These are phyloP conservation scores for Sylvicola cinctus DNA, from an alignment of 2,888 invertebrate genomes.

Conservation along the genomic window DNA sequence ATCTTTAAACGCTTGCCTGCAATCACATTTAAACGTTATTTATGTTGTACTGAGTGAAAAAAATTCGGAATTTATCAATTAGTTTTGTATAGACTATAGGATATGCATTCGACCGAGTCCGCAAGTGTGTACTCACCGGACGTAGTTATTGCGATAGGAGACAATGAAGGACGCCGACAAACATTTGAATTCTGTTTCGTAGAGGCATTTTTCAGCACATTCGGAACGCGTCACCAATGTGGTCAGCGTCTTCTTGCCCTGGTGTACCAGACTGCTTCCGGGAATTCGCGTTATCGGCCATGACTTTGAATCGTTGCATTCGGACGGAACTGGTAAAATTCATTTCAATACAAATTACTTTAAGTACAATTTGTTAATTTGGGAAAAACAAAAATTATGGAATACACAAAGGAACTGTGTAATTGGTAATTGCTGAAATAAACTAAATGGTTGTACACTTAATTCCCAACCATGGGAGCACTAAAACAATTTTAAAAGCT, in stretches of 20 bases:
- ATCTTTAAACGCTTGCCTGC: constrained; percentile 10
- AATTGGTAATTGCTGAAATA: no score
- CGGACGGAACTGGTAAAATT: constrained; percentile 25
- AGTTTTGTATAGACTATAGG: not conserved
- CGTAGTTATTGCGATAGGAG: constrained; percentile 24
- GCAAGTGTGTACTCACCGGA: constrained; percentile 14
- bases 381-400: not conserved
- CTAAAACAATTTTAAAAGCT: no score
- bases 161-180: constrained; percentile 33
- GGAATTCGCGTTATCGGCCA: constrained; percentile 62
- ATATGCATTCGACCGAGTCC: not conserved
- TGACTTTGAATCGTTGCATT: constrained; percentile 33
- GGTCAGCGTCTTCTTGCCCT: constrained; percentile 36
- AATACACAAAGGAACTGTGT: no score
- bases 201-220: constrained; percentile 42
- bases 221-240: constrained; percentile 38
- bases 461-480: no score
- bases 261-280: constrained; percentile 50
- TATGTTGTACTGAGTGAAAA: constrained; percentile 15
- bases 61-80: no score
- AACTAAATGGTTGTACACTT: no score
- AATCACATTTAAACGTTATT: constrained; percentile 21
- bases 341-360: not conserved
- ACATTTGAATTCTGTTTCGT: constrained; percentile 31
- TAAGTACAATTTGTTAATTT: not conserved